Conservation (phyloP, 2,113 vertebrate genomes). For the Apodemus speciosus region DNA sequence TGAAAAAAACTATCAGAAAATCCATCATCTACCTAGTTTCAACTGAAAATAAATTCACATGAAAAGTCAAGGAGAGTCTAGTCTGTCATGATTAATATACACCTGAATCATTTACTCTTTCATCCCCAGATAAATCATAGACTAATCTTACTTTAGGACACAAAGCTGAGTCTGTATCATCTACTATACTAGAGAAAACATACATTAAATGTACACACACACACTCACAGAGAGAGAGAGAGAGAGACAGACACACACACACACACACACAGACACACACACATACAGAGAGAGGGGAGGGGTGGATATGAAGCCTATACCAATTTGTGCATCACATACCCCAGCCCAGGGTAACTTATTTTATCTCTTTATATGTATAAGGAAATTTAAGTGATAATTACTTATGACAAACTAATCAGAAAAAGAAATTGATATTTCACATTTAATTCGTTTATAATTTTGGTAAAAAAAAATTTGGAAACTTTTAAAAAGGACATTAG, state of each 20-base stretch:
- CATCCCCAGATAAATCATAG: neutral
- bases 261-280: neutral
- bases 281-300: no score
- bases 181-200: neutral
- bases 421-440: conserved; percentile 11
- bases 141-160: neutral
- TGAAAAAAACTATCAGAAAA: conserved; percentile 6
- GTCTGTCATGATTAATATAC: neutral
- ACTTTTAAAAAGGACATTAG: neutral
- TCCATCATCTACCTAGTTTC: neutral
- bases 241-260: neutral
- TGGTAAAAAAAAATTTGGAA: neutral
- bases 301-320: neutral
- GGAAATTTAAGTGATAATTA: neutral
- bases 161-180: neutral
- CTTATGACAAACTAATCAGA: neutral
- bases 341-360: neutral
- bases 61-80: neutral
- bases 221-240: no score
- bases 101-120: neutral
- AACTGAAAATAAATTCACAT: neutral
- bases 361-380: neutral
- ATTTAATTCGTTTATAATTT: neutral
- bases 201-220: neutral
- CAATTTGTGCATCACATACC: neutral